Evolutionary conservation across 2,113 vertebrate species (phyloP), one percentile per base, ranked within the genome.

Genomic region (Cromileptes altivelis): DNA sequence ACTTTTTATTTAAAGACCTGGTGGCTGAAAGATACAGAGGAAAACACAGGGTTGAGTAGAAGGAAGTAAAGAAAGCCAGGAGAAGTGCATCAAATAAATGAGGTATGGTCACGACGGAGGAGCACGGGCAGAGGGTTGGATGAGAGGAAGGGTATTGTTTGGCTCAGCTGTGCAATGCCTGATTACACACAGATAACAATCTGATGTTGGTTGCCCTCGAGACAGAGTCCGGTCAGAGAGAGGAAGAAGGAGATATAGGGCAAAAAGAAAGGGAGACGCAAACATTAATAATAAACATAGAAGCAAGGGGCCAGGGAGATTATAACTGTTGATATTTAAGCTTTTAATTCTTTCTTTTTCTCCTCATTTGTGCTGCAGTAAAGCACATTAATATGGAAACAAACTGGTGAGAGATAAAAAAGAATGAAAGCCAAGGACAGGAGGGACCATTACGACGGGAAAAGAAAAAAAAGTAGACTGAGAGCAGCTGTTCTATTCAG

Each of bases 151-250:
- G 65, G 81, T 64, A 77, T 91, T 88, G 85, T 86, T 80, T 6
- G 45, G 78, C 89, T 87, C 89, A 88, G 89, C 85, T 91, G 88
- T 81, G 87, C 75, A 33, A 84, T 71, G 89, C 83, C 77, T 89
- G 91, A 94, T 93, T 93, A 92, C 81, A 92, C 92, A 93, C 75
- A 91, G 85, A 94, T 91, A 92, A 93, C 88, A 91, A 88, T 91
- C 89, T 81, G 81, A 81, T 42, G 75, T 62, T 2, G 60, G 75
- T 55, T 65, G 71, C 88, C 87, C 81, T 57, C 8, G 70, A 91
- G 89, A 86, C 70, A 42, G 21, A 37, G 80, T 71, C 78, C 74
- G 62, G 76, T 61, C 86, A 55, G 62, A 90, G 21, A 60, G 49
- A 57, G 30, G 33, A 27, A 50, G n/a, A 60, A 52, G 57, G 37